Percentiles rank a stretch among this genome's conserved stretches.
These are phyloP conservation scores for Eristalis pertinax DNA, from an alignment of 2,888 invertebrate genomes.

Conservation along the genomic window DNA sequence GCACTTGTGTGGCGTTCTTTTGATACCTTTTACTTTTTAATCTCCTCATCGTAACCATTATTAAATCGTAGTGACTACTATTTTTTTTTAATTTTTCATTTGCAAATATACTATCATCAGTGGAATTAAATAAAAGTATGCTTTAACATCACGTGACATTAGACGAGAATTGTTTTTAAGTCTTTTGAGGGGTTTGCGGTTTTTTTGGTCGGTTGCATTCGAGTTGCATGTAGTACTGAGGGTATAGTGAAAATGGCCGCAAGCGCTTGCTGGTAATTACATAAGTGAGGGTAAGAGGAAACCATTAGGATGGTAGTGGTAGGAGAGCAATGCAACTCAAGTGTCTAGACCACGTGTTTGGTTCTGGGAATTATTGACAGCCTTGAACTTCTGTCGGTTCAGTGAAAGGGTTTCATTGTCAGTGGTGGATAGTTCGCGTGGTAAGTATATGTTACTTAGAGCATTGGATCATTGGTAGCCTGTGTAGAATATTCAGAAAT, in stretches of 20 bases:
- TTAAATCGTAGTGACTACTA: conserved; percentile 12
- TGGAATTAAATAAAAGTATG: conserved; percentile 41
- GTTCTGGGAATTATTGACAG: background rate
- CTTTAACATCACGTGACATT: conserved; percentile 68
- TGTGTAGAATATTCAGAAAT: no score
- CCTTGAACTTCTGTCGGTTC: background rate
- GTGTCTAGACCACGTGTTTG: background rate
- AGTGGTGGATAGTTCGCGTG: no score
- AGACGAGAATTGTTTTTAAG: conserved; percentile 28
- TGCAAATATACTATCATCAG: conserved; percentile 44
- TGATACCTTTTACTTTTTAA: conserved; percentile 31
- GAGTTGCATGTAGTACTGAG: background rate
- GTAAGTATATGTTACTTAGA: no score
- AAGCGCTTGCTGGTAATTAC: background rate
- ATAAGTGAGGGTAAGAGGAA: background rate
- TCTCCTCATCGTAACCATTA: conserved; percentile 45
- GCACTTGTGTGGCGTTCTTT: background rate
- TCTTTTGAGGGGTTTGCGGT: background rate
- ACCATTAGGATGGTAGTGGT: background rate
- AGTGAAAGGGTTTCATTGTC: background rate
- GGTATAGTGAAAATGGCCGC: background rate
- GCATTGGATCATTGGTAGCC: no score
- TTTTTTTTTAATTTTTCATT: conserved; percentile 44
- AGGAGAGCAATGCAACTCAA: background rate
- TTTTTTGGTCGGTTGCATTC: background rate